Conservation (phyloP, 1,140 invertebrate species). For the Pachyrhynchus sulphureomaculatus region DNA sequence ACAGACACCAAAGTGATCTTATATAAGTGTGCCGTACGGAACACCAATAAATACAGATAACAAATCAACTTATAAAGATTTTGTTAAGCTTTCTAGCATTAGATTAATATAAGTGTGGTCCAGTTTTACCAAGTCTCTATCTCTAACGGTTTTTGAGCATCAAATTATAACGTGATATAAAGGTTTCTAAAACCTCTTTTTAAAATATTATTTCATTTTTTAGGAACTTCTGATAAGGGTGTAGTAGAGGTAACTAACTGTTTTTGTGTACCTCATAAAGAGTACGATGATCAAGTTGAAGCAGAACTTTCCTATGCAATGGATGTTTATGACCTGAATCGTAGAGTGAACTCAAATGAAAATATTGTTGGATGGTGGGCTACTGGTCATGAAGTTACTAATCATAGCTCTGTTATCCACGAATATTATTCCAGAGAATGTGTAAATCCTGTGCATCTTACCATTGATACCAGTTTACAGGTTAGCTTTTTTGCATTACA, state of each 20-base stretch:
- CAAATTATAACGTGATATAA: no score
- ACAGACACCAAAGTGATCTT: no score
- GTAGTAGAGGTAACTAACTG: slow-evolving; percentile 95
- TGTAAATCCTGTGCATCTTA: slow-evolving; percentile 90
- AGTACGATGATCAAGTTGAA: slow-evolving; percentile 93
- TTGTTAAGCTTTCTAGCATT: no score
- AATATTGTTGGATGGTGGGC: slow-evolving; percentile 97
- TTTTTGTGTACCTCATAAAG: slow-evolving; percentile 96
- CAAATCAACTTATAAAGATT: no score
- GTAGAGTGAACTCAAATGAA: slow-evolving; percentile 87
- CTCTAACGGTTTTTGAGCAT: no score
- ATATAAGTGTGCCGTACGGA: no score
- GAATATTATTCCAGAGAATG: slow-evolving; percentile 95
- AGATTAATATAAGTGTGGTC: no score
- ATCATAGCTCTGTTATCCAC: slow-evolving; percentile 95
- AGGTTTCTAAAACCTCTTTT: no score
- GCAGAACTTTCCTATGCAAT: slow-evolving; percentile 94
- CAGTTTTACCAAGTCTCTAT: no score
- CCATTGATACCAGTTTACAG: slow-evolving; percentile 87
- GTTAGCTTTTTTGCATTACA: neutral
- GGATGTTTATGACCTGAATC: slow-evolving; percentile 92
- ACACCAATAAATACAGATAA: no score
- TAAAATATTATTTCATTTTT: no score
- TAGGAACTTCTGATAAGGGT: slow-evolving; percentile 84
- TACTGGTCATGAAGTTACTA: slow-evolving; percentile 93